These are phyloP conservation scores for Synergus itoensis DNA, from an alignment of 2,888 invertebrate genomes.

Conservation along the genomic window DNA sequence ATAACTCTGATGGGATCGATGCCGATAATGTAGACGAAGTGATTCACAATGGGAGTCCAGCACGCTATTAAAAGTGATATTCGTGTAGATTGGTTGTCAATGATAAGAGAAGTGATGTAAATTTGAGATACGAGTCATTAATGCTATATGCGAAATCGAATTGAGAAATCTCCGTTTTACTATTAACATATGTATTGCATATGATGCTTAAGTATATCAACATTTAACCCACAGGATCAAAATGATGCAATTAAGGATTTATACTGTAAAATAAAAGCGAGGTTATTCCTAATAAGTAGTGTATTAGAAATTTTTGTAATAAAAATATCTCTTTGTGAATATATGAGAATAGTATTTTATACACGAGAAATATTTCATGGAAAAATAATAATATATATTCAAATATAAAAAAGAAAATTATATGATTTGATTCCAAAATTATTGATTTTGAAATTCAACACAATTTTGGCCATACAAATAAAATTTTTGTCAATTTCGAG, in stretches of 20 bases:
- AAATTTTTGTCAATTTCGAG: too few species aligned
- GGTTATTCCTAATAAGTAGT: background rate
- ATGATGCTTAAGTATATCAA: background rate
- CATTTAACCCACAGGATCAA: background rate
- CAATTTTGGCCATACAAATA: too few species aligned
- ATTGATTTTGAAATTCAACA: too few species aligned
- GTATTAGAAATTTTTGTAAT: too few species aligned
- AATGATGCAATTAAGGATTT: background rate
- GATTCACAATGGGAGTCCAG: slow-evolving; percentile 21
- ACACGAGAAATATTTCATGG: too few species aligned
- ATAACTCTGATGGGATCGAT: slow-evolving; percentile 28
- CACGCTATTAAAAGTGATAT: slow-evolving; percentile 37
- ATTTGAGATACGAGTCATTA: slow-evolving; percentile 24
- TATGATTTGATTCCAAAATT: too few species aligned
- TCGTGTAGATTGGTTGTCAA: slow-evolving; percentile 35
- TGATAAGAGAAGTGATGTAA: slow-evolving; percentile 17
- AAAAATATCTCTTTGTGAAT: too few species aligned
- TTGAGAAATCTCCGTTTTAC: slow-evolving; percentile 17
- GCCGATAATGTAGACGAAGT: slow-evolving; percentile 26
- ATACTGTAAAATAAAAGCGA: background rate
- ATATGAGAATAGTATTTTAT: too few species aligned
- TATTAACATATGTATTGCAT: background rate
- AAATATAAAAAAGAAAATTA: too few species aligned
- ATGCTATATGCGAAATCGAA: slow-evolving; percentile 11
- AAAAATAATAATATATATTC: too few species aligned